A percentile compares a stretch with the other conserved stretches of the same genome.
phyloP scores from a whole-genome alignment of 1,140 invertebrate genomes.

The Drosophila cardini region DNA sequence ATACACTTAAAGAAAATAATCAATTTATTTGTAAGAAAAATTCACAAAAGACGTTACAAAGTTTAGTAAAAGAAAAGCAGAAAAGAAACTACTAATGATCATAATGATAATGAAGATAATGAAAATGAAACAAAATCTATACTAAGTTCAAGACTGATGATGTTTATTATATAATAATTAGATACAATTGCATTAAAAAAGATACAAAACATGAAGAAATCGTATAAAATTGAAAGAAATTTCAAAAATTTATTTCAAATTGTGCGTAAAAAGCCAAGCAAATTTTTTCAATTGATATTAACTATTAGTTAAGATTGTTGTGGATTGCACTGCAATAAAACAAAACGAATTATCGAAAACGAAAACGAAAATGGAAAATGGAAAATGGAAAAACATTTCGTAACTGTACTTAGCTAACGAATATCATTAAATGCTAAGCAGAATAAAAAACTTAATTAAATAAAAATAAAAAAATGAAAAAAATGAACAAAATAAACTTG shows the following conservation, averaged over 20 bases:
- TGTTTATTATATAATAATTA: constrained; percentile 80
- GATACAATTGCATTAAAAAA: constrained; percentile 35
- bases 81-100: constrained; percentile 9
- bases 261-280: constrained; percentile 32
- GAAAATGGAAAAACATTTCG: constrained; percentile 9
- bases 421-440: constrained; percentile 79
- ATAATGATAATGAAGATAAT: neutral
- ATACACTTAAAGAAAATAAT: constrained; percentile 2
- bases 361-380: constrained; percentile 19
- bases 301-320: constrained; percentile 61
- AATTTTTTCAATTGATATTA: constrained; percentile 47
- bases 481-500: constrained; percentile 12
- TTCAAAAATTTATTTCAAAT: constrained; percentile 70
- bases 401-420: constrained; percentile 29
- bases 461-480: constrained; percentile 10
- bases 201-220: constrained; percentile 3
- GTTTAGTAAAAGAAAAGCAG: constrained; percentile 23
- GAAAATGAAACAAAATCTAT: constrained; percentile 50
- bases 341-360: neutral
- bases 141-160: constrained; percentile 84
- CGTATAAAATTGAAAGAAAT: constrained; percentile 44
- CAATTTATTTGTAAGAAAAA: neutral
- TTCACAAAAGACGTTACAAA: constrained; percentile 55
- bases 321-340: constrained; percentile 33
- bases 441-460: constrained; percentile 14